Percentiles rank a stretch among this genome's conserved stretches.
Evolutionary conservation across 2,888 invertebrate genomes (phyloP).

Genomic region (Phengaris alcon): DNA sequence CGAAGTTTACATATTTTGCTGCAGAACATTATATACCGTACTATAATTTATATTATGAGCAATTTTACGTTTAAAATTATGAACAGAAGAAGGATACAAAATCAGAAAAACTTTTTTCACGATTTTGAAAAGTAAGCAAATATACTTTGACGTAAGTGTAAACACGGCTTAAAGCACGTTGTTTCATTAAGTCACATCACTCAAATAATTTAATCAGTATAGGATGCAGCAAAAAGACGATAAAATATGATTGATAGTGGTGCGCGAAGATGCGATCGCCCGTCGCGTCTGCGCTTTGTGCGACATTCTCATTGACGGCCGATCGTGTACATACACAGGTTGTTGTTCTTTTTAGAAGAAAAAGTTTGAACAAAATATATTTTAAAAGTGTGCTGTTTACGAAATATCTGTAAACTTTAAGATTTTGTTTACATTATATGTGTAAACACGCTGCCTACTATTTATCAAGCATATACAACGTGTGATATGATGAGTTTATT

Average conservation of each 20-base stretch:
- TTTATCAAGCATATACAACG: too few relatives aligned
- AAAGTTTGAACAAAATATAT: not conserved
- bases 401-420: too few relatives aligned
- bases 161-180: conserved; percentile 49
- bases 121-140: not conserved
- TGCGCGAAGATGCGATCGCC: conserved; percentile 47
- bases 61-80: too few relatives aligned
- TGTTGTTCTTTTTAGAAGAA: conserved; percentile 1
- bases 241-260: conserved; percentile 74
- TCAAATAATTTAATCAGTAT: conserved; percentile 75
- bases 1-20: too few relatives aligned
- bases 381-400: not conserved
- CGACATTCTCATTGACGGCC: conserved; percentile 33
- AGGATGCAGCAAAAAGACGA: conserved; percentile 69
- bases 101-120: not conserved
- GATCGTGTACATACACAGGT: conserved; percentile 25
- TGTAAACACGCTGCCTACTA: too few relatives aligned
- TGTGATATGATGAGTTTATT: too few relatives aligned
- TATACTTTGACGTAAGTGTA: conserved; percentile 40
- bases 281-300: conserved; percentile 35
- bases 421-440: too few relatives aligned
- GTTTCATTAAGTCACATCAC: conserved; percentile 71
- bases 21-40: too few relatives aligned
- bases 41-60: too few relatives aligned
- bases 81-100: too few relatives aligned